Evolutionary conservation across 2,888 invertebrate genomes (phyloP), one percentile per base, ranked within the genome.

Genomic region (Tipula vernalis): DNA sequence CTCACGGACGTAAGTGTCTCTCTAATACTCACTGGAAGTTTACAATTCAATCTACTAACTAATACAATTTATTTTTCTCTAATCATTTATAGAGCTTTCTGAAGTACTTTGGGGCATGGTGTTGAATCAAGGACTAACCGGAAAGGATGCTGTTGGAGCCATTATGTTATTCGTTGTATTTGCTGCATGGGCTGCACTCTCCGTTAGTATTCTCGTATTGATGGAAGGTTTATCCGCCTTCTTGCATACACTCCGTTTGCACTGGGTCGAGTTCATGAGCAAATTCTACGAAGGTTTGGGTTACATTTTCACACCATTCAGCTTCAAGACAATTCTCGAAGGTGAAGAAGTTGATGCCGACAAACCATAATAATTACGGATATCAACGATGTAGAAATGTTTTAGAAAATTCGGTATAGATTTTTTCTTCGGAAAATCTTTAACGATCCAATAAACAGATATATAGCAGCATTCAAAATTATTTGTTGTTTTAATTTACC

Each of bases 151-250:
- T 94, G 91, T 93, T 13, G 96, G 96, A 86, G 96, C 95, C 86
- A 93, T 97, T 87, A 93, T 95, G 88, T 92, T 98, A 87, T 97
- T 96, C 93, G 92, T 95, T 84, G 94, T 97, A 86, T 99, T 98
- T 92, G 95, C 94, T 88, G 94, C 95, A 90, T 99, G 98, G 97
- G 95, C 96, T 87, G 93, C 94, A 83, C 94, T 98, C 89, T 98
- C 98, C 0, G 93, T 98, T 87, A 96, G 96, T 89, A 98, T 99
- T 91, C 94, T 99, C 87, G 96, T 99, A 88, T 94, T 98, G 90
- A 99, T 99, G 98, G 98, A 99, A 92, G 99, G 98, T 1, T 93
- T 99, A 39, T 98, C 98, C 36, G 98, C 99, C 83, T 99, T 99
- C 93, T 93, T 99, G 88, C 99, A 99, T 91, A 98, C 98, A 1